These are phyloP conservation scores for Zygothrica quintamaculata DNA, from an alignment of 2,888 invertebrate species.

Conservation along the genomic window DNA sequence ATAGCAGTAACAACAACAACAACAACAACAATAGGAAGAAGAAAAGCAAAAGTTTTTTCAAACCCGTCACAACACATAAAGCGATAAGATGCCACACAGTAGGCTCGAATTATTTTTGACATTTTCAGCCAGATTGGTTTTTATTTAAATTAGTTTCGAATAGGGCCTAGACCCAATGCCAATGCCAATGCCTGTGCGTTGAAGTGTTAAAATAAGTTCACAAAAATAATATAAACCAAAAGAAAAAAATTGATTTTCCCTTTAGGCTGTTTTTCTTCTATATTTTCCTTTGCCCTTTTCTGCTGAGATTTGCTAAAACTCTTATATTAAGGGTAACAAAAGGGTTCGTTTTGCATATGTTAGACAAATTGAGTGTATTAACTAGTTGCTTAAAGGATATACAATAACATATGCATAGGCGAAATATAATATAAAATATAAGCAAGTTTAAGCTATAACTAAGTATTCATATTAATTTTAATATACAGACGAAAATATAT, in stretches of 20 bases:
- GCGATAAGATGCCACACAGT: constrained; percentile 59
- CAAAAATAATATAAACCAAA: constrained; percentile 10
- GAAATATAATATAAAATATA: too few species aligned
- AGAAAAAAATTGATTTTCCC: constrained; percentile 51
- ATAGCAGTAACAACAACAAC: neutral
- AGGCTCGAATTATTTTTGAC: constrained; percentile 62
- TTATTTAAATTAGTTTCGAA: constrained; percentile 78
- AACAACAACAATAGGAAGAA: constrained; percentile 39
- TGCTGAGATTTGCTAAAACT: constrained; percentile 42
- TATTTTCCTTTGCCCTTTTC: constrained; percentile 4
- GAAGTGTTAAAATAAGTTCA: constrained; percentile 66
- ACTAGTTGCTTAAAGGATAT: too few species aligned
- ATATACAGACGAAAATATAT: too few species aligned
- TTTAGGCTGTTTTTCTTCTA: constrained; percentile 13
- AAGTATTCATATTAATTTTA: too few species aligned
- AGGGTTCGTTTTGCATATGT: constrained; percentile 1
- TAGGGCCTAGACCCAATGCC: constrained; percentile 24
- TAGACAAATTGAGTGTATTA: neutral
- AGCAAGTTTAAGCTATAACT: too few species aligned
- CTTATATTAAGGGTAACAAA: constrained; percentile 22
- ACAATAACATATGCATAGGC: too few species aligned
- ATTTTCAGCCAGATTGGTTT: constrained; percentile 75
- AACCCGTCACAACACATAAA: constrained; percentile 64
- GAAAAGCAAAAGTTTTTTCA: constrained; percentile 55
- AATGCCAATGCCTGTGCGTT: constrained; percentile 47